Percentiles rank a stretch among this genome's conserved stretches.
Conservation (phyloP, 1,140 invertebrate species). For the Drosophila suzukii region DNA sequence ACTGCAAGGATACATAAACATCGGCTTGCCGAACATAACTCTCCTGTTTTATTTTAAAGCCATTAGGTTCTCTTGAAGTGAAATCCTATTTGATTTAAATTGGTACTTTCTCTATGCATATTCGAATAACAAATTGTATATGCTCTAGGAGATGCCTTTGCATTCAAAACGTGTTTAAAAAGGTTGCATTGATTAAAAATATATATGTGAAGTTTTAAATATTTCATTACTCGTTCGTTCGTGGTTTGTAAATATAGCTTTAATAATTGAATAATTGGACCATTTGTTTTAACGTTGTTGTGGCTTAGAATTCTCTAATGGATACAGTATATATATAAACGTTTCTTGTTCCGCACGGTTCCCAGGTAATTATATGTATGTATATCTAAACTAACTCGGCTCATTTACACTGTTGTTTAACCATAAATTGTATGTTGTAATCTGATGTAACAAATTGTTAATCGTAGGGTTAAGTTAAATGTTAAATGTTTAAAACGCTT, state of each 20-base stretch:
- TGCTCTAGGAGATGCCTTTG: constrained; percentile 11
- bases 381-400: constrained; percentile 54
- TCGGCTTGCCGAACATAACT: not conserved
- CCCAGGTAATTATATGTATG: constrained; percentile 68
- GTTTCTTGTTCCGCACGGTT: constrained; percentile 72
- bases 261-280: constrained; percentile 83
- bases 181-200: constrained; percentile 69
- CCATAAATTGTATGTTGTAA: constrained; percentile 49
- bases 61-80: constrained; percentile 65
- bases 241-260: constrained; percentile 43
- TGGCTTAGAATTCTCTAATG: constrained; percentile 67
- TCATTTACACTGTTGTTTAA: constrained; percentile 58
- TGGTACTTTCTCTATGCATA: constrained; percentile 61
- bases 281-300: constrained; percentile 76
- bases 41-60: constrained; percentile 56
- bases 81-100: constrained; percentile 75
- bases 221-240: constrained; percentile 40
- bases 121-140: constrained; percentile 25
- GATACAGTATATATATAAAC: constrained; percentile 47
- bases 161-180: constrained; percentile 68
- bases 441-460: constrained; percentile 64
- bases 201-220: constrained; percentile 46
- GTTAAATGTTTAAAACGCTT: constrained; percentile 67
- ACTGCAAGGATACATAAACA: not conserved
- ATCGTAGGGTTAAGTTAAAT: constrained; percentile 39